These are phyloP conservation scores for Lysandra coridon DNA, from an alignment of 2,888 invertebrate genomes.

Conservation along the genomic window DNA sequence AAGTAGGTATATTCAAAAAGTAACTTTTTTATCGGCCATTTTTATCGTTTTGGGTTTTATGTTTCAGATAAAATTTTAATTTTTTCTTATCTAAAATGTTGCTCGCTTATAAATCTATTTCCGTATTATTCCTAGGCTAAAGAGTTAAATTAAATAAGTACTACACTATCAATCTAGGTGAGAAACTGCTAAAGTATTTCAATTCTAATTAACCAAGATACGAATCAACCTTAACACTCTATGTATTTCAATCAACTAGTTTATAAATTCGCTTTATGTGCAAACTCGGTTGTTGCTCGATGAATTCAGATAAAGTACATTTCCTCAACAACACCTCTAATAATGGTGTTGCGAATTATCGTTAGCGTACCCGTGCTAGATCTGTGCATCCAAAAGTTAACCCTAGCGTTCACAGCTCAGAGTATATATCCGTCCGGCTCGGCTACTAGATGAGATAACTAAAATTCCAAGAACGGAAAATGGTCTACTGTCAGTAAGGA, in stretches of 20 bases:
- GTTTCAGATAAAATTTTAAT: background rate
- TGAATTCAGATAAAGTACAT: slow-evolving; percentile 45
- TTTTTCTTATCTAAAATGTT: background rate
- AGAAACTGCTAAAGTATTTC: background rate
- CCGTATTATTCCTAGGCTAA: background rate
- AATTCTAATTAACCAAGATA: background rate
- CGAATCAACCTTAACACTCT: background rate
- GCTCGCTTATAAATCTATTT: background rate
- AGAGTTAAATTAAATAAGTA: background rate
- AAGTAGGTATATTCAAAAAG: background rate
- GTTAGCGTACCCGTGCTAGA: slow-evolving; percentile 44
- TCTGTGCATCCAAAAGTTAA: slow-evolving; percentile 34
- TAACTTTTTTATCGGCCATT: background rate
- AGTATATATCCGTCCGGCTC: slow-evolving; percentile 27
- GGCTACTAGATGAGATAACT: slow-evolving; percentile 33
- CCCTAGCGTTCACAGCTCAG: slow-evolving; percentile 30
- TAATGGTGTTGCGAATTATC: slow-evolving; percentile 51
- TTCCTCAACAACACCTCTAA: slow-evolving; percentile 49
- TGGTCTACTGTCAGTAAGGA: slow-evolving; percentile 40
- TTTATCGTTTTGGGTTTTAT: background rate
- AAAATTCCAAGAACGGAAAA: slow-evolving; percentile 38
- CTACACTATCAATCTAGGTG: background rate
- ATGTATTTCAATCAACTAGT: background rate
- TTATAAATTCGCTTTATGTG: slow-evolving; percentile 36
- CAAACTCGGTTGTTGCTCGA: slow-evolving; percentile 42